Evolutionary conservation across 1,140 invertebrate genomes (phyloP), one percentile per base, ranked within the genome.

Genomic region (Cheumatopsyche charites): DNA sequence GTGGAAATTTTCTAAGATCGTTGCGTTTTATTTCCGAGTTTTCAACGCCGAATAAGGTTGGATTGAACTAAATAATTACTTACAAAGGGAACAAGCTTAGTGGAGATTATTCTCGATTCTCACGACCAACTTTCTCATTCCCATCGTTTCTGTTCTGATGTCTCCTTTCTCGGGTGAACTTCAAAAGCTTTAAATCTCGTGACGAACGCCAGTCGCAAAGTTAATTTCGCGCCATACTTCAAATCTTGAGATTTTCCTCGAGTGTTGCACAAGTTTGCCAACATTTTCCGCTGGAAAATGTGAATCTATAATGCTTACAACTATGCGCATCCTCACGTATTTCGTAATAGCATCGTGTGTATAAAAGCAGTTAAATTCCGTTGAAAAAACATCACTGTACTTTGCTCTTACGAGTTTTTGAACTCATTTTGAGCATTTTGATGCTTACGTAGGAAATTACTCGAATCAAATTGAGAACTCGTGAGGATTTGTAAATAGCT

Each of bases 11-110:
- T 36, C 3, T 3, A 9, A 36, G 3, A 36, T 36, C 29, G 23
- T 65, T 41, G 17, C 43, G 41, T 42, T 65, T 41, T 41, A 26
- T 21, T 23, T 43, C 1, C 7, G 43, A 65, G 62, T 65, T 65
- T 65, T 43, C 62, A 6, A 26, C 9, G 29, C 3, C n/a, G n/a
- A n/a, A n/a, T 36, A 9, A 36, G 29, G 29, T 6, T 9, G 47
- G 15, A 36, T 7, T 12, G 4, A 62, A 65, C 62, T 65, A 65
- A 65, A 65, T 65, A 65, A 65, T 65, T 65, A 65, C 62, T 65
- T n/a, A 26, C 62, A 42, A 62, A 62, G 58, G 26, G 58, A 36
- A 36, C 58, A 21, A 62, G 58, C 58, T 62, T 62, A 62, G 29
- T 26, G 58, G 25, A 52, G 58, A 62, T 62, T 62, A 62, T 62